Percentiles rank a stretch among this genome's conserved stretches.
phyloP scores from a whole-genome alignment of 2,797 vertebrate species.

The Hirundo rustica region DNA sequence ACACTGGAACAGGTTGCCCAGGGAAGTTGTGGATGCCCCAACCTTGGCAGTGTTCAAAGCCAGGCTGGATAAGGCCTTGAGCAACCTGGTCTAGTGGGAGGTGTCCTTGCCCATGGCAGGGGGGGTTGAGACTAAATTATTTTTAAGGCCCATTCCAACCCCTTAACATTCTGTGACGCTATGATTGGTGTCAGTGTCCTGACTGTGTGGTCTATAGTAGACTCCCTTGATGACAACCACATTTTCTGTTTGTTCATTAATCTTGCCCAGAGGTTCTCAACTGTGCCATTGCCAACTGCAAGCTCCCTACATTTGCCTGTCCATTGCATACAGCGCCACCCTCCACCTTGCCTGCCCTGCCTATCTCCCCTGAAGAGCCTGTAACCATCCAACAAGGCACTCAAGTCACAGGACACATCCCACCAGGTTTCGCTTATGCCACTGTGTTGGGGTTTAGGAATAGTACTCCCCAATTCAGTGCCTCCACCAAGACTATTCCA shows the following conservation, averaged over 20 bases:
- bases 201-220: neutral
- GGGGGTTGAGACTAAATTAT: neutral
- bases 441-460: neutral
- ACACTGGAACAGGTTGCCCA: neutral
- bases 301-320: neutral
- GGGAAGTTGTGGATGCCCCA: neutral
- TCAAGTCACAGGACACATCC: neutral
- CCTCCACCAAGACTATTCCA: neutral
- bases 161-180: neutral
- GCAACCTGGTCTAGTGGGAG: neutral
- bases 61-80: neutral
- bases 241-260: neutral
- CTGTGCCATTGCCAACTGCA: neutral
- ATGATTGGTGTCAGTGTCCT: neutral
- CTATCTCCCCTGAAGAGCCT: neutral
- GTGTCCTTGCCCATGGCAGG: neutral
- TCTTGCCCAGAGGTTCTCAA: neutral
- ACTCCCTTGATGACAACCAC: neutral
- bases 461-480: neutral
- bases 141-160: neutral
- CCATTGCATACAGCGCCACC: neutral
- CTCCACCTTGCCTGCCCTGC: neutral
- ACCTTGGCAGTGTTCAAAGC: neutral
- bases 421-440: neutral
- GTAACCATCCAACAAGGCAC: neutral